Base-by-base conservation (phyloP, 37 sponge, comb jelly and placozoan genomes). In the Theonella swinhoei region DNA sequence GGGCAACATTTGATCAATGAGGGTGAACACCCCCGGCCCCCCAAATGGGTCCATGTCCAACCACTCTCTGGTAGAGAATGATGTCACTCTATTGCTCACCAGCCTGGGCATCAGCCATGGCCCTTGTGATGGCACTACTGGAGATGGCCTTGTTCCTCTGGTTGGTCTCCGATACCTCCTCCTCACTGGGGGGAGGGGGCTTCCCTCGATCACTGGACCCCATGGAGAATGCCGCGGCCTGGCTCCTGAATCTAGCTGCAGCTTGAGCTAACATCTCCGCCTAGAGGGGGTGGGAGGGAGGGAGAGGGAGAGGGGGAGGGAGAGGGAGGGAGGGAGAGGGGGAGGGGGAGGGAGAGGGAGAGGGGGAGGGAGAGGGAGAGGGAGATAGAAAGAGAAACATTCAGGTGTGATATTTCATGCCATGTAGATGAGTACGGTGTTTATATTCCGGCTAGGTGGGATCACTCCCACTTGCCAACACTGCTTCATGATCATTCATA, bases 131-230 rank as follows among this genome's bases (percentile, higher is more conserved):
- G 72, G 97, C 97, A 25, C 84, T 92, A 66, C 83, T 91, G 43
- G 97, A 96, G 54, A 96, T 90, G 32, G 94, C 94, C 65, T 88
- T 83, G 85, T 96, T 96, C 41, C 97, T 69, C 54, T 96, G 91
- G 80, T 91, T 96, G 22, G 89, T 87, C 59, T 93, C 94, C 3
- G 82, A 24, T 0, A 77, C 68, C 83, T 96, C 93, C 36, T 90
- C 97, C 68, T 91, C 97, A 24, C 66, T 42, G 7, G 60, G 47
- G 4, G 35, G 39, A 30, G 32, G 37, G 59, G 33, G n/a, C 41
- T 29, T 41, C 24, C 74, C 75, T 23, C 76, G 41, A 3, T 20
- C 29, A 1, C 61, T 23, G 0, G 58, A 3, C 14, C 24, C 7
- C 36, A 19, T n/a, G 34, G 62, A 37, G 9, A 47, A 9, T 38